Conservation (phyloP, 2,113 vertebrate species). For the Menidia beryllina region DNA sequence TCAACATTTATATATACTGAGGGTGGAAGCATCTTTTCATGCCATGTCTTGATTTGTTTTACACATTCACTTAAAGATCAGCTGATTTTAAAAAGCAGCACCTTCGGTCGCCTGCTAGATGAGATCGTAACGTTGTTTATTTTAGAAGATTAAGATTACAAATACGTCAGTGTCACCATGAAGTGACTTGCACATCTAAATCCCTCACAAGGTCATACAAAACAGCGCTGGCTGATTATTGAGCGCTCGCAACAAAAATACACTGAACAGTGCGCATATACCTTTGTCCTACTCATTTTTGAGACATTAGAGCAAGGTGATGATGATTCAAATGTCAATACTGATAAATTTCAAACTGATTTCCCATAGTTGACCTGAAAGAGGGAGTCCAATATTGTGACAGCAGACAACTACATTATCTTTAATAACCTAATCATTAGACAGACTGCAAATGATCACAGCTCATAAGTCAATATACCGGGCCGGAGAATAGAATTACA, state of each 20-base stretch:
- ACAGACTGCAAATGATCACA: constrained; percentile 76
- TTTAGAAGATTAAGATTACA: constrained; percentile 5
- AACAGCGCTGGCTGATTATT: constrained; percentile 56
- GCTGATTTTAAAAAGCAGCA: neutral
- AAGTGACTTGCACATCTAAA: constrained; percentile 20
- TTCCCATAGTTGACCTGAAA: constrained; percentile 84
- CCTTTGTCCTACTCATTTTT: constrained; percentile 74
- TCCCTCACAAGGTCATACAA: constrained; percentile 63
- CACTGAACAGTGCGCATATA: constrained; percentile 40
- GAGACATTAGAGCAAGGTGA: constrained; percentile 74
- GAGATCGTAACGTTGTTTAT: neutral
- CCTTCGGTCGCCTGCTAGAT: neutral
- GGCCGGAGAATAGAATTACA: constrained; percentile 70
- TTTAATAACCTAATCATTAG: constrained; percentile 84
- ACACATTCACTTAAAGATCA: neutral
- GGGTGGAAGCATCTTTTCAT: neutral
- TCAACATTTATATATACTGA: neutral
- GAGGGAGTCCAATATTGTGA: constrained; percentile 80
- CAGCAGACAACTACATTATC: constrained; percentile 84
- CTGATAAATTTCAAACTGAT: constrained; percentile 82
- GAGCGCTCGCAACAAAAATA: constrained; percentile 58
- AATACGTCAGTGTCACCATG: neutral
- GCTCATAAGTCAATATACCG: constrained; percentile 78
- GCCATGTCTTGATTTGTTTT: neutral
- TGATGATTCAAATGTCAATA: constrained; percentile 84